These are phyloP conservation scores for Argyresthia albistria DNA, from an alignment of 2,888 invertebrate species.

Conservation along the genomic window DNA sequence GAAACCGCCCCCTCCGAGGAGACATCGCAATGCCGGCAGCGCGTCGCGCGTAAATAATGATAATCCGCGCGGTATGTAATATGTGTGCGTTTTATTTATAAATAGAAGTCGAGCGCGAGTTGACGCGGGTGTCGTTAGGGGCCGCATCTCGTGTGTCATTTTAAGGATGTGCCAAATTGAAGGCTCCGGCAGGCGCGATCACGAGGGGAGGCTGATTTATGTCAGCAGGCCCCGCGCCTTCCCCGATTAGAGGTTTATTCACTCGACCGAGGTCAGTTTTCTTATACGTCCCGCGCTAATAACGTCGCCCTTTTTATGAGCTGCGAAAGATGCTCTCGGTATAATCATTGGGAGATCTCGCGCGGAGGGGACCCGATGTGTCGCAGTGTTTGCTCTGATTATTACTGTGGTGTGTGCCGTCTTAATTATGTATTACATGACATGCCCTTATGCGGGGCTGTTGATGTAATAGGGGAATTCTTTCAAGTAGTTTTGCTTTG, in stretches of 20 bases:
- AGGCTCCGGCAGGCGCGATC: slow-evolving; percentile 63
- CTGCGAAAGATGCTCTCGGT: slow-evolving; percentile 17
- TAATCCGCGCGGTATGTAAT: slow-evolving; percentile 31
- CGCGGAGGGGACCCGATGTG: too few species aligned
- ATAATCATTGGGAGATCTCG: slow-evolving; percentile 18
- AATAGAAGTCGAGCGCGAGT: slow-evolving; percentile 25
- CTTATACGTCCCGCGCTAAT: slow-evolving; percentile 37
- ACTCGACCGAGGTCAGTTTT: slow-evolving; percentile 67
- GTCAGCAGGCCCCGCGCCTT: slow-evolving; percentile 26
- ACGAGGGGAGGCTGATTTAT: slow-evolving; percentile 68
- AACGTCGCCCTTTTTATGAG: slow-evolving; percentile 35
- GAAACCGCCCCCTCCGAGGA: not conserved
- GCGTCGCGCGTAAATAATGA: slow-evolving; percentile 15
- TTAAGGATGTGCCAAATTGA: slow-evolving; percentile 73
- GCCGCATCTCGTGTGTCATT: slow-evolving; percentile 68
- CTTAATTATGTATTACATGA: too few species aligned
- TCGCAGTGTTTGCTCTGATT: too few species aligned
- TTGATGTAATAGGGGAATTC: too few species aligned
- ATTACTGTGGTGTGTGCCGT: too few species aligned
- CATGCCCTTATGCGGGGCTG: too few species aligned
- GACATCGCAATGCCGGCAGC: slow-evolving; percentile 1
- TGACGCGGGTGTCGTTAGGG: slow-evolving; percentile 54
- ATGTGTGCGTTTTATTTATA: slow-evolving; percentile 30
- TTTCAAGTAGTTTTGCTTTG: too few species aligned
- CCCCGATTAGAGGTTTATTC: slow-evolving; percentile 56